Percentiles rank a stretch among this genome's conserved stretches.
These are phyloP conservation scores for Cololabis saira DNA, from an alignment of 2,113 vertebrate species.

Conservation along the genomic window DNA sequence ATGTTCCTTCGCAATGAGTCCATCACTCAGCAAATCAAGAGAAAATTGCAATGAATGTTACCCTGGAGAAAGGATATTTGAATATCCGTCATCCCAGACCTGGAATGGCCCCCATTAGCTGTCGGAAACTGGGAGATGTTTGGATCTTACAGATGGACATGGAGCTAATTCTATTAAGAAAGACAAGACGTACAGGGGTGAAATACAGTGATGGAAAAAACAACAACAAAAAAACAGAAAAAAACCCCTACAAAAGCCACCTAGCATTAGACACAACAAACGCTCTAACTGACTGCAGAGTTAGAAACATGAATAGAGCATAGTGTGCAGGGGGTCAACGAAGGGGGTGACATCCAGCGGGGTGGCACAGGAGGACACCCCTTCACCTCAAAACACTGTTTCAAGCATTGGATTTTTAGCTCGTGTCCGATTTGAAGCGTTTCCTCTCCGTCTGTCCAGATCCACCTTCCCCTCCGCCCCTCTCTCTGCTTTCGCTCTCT, in stretches of 20 bases:
- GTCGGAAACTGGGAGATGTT: constrained; percentile 57
- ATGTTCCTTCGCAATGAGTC: constrained; percentile 61
- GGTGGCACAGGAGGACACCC: background rate
- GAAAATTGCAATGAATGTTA: constrained; percentile 71
- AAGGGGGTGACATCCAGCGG: background rate
- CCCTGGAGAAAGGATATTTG: constrained; percentile 70
- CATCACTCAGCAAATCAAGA: constrained; percentile 72
- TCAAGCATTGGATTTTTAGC: constrained; percentile 34
- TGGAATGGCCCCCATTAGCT: constrained; percentile 64
- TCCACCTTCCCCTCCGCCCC: constrained; percentile 14
- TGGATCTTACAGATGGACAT: constrained; percentile 51
- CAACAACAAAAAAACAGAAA: background rate
- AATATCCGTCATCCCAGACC: constrained; percentile 64
- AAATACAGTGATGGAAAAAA: constrained; percentile 15
- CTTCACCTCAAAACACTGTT: constrained; percentile 22
- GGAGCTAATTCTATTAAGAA: constrained; percentile 58
- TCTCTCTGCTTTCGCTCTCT: constrained; percentile 20
- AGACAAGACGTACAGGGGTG: constrained; percentile 43
- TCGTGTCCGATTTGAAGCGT: background rate
- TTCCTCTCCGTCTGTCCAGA: constrained; percentile 27
- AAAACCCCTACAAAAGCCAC: too few relatives aligned
- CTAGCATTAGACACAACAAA: too few relatives aligned
- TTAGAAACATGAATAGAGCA: background rate
- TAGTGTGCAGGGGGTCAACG: background rate
- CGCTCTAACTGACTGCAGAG: background rate